Evolutionary conservation across 2,888 invertebrate species (phyloP), one percentile per base, ranked within the genome.

Genomic region (Drosophila paranaensis): DNA sequence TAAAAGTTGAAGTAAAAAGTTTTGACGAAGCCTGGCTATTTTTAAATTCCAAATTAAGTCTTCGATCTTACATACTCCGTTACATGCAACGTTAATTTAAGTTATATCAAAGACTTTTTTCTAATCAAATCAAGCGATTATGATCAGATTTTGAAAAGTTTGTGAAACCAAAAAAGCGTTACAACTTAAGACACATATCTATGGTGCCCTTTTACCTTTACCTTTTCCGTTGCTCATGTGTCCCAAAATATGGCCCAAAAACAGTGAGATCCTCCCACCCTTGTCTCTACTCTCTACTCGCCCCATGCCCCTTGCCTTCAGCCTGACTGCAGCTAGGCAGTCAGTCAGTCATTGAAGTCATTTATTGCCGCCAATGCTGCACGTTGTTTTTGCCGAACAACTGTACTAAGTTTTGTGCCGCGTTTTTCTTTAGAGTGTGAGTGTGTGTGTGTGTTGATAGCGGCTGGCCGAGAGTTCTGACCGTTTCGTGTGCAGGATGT

Each of bases 271-370:
- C 50, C n/a, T 13, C 37, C 25, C 13, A 13, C 20, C 40, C 25
- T 5, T 9, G n/a, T 55, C 39, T 50, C 51, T 51, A 43, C 20
- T 20, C 20, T n/a, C n/a, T n/a, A n/a, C 20, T 20, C 20, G n/a
- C 46, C 46, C 57, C 46, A 39, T 3, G n/a, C 33, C 33, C 10
- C 33, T 33, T 33, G 33, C 6, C 16, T 27, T 16, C 20, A 2
- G 6, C 42, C 55, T 2, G 35, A 46, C 54, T 50, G 71, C 75
- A 67, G 71, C 74, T 69, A 68, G 82, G 74, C 87, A 77, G 81
- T 80, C 83, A 85, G 81, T 82, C 85, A 85, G 85, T 88, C 88
- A 88, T 81, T 86, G 86, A 79, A 88, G 88, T 86, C 88, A 86
- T 88, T 88, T 87, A 88, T 86, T 87, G 88, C 86, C 82, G 71